These are phyloP conservation scores for Florisuga fusca DNA, from an alignment of 2,797 vertebrate species.

Conservation along the genomic window DNA sequence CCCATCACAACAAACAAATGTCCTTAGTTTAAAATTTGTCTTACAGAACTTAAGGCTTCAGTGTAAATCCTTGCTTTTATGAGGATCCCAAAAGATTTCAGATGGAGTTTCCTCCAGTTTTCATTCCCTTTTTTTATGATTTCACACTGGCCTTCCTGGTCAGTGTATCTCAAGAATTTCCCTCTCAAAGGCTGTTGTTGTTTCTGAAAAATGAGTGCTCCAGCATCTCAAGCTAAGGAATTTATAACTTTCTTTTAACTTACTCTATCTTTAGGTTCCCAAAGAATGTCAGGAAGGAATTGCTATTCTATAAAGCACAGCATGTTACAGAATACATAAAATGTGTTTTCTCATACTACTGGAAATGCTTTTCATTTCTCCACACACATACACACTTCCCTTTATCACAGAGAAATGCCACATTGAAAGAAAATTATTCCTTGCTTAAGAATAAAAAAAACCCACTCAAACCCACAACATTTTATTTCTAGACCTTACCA, in stretches of 20 bases:
- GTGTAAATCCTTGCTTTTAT: neutral
- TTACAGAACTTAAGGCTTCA: neutral
- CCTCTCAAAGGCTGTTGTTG: neutral
- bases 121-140: neutral
- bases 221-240: neutral
- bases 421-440: neutral
- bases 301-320: neutral
- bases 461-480: neutral
- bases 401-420: neutral
- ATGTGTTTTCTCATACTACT: neutral
- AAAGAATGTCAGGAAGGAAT: conserved; percentile 7
- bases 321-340: neutral
- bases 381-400: neutral
- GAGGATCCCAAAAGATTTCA: neutral
- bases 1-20: neutral
- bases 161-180: neutral
- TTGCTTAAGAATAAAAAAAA: neutral
- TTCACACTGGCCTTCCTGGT: neutral
- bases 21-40: neutral
- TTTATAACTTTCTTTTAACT: neutral
- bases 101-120: neutral
- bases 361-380: neutral
- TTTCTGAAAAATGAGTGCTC: neutral
- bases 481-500: neutral
- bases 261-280: neutral